Conservation (phyloP, 1,140 invertebrate species). For the Protaetia brevitarsis region DNA sequence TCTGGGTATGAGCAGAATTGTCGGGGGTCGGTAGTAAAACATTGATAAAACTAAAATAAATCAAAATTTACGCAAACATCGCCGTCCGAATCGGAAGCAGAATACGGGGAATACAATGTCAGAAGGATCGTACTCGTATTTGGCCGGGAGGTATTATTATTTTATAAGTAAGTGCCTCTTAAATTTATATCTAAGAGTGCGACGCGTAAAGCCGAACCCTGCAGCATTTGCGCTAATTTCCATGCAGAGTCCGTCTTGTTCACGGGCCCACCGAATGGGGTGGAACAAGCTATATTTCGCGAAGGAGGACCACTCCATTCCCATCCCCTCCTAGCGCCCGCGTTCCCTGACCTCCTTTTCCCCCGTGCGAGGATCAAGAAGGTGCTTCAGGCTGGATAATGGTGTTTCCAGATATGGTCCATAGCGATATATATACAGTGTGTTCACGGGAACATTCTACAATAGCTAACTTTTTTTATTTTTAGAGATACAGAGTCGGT, state of each 20-base stretch:
- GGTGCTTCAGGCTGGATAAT: too few relatives aligned
- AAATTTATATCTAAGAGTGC: slow-evolving; percentile 28
- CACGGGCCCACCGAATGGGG: slow-evolving; percentile 30
- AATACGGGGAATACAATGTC: too few relatives aligned
- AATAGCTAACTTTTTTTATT: too few relatives aligned
- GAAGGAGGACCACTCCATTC: slow-evolving; percentile 21
- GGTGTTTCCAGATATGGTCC: too few relatives aligned
- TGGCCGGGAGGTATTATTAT: slow-evolving; percentile 26
- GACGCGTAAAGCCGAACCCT: slow-evolving; percentile 25
- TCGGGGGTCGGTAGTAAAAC: slow-evolving; percentile 24
- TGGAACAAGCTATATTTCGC: slow-evolving; percentile 33
- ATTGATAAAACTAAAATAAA: slow-evolving; percentile 26
- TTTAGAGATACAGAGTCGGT: too few relatives aligned
- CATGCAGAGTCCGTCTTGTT: slow-evolving; percentile 36
- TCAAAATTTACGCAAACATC: slow-evolving; percentile 24
- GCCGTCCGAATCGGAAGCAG: slow-evolving; percentile 2
- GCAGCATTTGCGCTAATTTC: slow-evolving; percentile 33
- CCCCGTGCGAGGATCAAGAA: too few relatives aligned
- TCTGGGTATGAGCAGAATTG: too few relatives aligned
- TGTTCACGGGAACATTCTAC: too few relatives aligned
- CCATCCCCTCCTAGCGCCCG: slow-evolving; percentile 18
- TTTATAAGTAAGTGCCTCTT: slow-evolving; percentile 27
- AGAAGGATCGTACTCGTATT: slow-evolving; percentile 18
- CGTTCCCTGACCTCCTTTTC: too few relatives aligned
- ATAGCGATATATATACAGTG: too few relatives aligned